Evolutionary conservation across 37 sponge, comb jelly and placozoan genomes (phyloP).

Genomic region (Ianthella basta): DNA sequence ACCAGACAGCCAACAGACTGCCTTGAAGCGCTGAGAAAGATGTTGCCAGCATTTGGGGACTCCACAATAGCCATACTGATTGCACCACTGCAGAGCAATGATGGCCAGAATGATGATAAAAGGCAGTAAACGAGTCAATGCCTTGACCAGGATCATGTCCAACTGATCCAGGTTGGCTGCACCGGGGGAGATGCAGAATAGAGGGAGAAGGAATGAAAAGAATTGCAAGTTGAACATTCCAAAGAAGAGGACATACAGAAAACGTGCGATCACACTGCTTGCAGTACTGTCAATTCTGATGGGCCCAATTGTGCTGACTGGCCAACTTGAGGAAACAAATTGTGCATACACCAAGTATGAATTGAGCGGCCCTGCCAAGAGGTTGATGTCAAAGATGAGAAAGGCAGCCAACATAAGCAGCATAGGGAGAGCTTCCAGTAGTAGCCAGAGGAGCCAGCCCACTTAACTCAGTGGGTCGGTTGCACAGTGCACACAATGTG

Average conservation of each 20-base stretch:
- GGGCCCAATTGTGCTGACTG: neutral
- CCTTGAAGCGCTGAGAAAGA: neutral
- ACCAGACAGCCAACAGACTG: neutral
- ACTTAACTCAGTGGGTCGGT: constrained; percentile 20
- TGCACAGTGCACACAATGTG: constrained; percentile 19
- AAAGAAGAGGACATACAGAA: neutral
- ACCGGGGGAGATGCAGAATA: constrained; percentile 9
- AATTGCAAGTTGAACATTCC: constrained; percentile 11
- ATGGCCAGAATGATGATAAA: neutral
- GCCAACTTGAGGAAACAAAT: neutral
- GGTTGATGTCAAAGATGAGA: neutral
- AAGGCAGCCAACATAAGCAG: neutral
- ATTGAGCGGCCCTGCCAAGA: constrained; percentile 5
- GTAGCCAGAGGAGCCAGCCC: constrained; percentile 23
- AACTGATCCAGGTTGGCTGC: neutral
- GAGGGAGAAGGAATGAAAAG: constrained; percentile 10
- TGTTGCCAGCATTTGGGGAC: no score
- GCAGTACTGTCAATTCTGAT: neutral
- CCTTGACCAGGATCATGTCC: neutral
- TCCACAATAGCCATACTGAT: neutral
- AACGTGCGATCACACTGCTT: neutral
- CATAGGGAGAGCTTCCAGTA: constrained; percentile 11
- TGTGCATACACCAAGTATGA: constrained; percentile 22
- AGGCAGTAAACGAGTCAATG: neutral
- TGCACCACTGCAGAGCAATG: neutral